Percentiles rank a stretch among this genome's conserved stretches.
phyloP scores from a whole-genome alignment of 2,113 vertebrate genomes.

The Leucopsar rothschildi region DNA sequence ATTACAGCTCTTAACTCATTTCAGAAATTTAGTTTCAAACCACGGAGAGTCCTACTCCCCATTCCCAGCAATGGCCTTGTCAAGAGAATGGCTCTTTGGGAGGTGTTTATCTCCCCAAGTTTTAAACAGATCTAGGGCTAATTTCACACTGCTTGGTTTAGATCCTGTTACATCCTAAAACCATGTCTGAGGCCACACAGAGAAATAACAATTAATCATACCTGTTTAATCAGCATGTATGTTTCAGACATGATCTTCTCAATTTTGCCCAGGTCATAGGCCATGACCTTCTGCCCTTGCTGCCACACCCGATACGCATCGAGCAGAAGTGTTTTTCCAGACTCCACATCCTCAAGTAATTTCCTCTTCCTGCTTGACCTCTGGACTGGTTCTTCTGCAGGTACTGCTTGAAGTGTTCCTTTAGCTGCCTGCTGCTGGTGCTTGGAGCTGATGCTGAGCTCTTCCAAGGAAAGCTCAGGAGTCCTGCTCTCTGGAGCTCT shows the following conservation, averaged over 20 bases:
- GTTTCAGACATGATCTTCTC: conserved; percentile 99
- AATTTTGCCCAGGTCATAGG: conserved; percentile 90
- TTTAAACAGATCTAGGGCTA: neutral
- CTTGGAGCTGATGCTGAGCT: conserved; percentile 91
- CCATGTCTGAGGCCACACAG: neutral
- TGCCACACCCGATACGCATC: conserved; percentile 97
- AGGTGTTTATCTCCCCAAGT: neutral
- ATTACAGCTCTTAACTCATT: neutral
- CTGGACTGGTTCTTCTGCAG: conserved; percentile 68
- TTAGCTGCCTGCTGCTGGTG: conserved; percentile 58
- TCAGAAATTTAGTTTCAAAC: neutral
- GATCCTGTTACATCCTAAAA: neutral
- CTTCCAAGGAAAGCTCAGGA: conserved; percentile 91
- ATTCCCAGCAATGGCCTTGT: neutral
- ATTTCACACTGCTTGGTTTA: neutral
- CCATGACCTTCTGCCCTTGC: conserved; percentile 95
- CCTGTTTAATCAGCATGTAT: conserved; percentile 98
- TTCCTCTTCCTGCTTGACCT: conserved; percentile 87
- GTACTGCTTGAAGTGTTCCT: conserved; percentile 8
- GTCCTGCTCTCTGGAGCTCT: conserved; percentile 76
- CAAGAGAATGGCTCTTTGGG: neutral
- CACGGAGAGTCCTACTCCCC: neutral
- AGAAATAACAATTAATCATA: neutral
- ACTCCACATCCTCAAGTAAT: conserved; percentile 83
- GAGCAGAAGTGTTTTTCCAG: conserved; percentile 88